Evolutionary conservation across 2,888 invertebrate genomes (phyloP), one percentile per base, ranked within the genome.

Genomic region (Ophion ellenae): DNA sequence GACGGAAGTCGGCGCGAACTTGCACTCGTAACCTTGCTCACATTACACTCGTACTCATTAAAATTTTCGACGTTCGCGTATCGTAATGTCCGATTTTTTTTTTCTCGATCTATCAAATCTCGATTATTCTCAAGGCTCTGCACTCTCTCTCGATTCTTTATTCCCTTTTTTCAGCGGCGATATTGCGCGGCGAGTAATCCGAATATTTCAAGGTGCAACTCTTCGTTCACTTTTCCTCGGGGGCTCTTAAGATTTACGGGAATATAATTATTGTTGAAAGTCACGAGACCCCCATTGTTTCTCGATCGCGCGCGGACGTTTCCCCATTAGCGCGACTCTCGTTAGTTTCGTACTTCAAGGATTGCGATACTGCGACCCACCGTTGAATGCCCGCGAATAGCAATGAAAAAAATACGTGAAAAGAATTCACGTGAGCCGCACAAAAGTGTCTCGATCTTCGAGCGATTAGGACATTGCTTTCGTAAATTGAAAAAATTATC

Each of bases 71-170:
- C 17, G 53, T 17, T 32, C 14, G 14, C 17, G 53, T 14, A 53
- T 53, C 17, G 14, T 5, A 14, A 17, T 53, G 17, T 5, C 53
- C 53, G 1, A 47, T 47, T 47, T 53, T 70, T 79, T 79, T 47
- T 63, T 28, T 70, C 70, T 79, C 63, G 20, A 63, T 20, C 32
- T 70, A 70, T 36, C 45, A 61, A 79, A 79, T 47, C 32, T 32
- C 69, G 69, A 70, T 71, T 79, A 78, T 47, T 45, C 61, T 53
- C 45, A 9, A 53, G 53, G 53, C 17, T n/a, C 14, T 10, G 24
- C 53, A n/a, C 32, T 20, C 11, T 2, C n/a, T 61, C 11, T 61
- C 24, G 10, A 61, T 70, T 20, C 17, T n/a, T 59, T 59, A 20
- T 10, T 63, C 59, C 61, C 24, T 76, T 66, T 76, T 66, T 47